Conservation (phyloP, 2,113 vertebrate species). For the Motacilla alba region DNA sequence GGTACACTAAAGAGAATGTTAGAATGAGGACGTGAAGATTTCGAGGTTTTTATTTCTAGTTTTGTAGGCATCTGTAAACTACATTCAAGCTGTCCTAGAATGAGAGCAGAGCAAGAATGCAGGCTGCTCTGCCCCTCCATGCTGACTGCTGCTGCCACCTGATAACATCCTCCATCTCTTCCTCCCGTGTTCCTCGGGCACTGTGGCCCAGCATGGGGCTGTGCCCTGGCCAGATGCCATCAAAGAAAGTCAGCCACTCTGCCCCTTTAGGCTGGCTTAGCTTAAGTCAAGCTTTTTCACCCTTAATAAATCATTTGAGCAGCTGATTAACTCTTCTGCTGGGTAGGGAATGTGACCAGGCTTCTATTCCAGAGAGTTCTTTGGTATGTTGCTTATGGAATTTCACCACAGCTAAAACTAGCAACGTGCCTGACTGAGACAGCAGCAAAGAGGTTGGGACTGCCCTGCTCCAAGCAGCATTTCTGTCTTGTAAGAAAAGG, state of each 20-base stretch:
- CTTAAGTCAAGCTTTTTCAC: background rate
- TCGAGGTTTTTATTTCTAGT: slow-evolving; percentile 38
- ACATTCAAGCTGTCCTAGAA: slow-evolving; percentile 7
- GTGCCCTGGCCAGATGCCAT: background rate
- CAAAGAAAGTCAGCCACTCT: background rate
- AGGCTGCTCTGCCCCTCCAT: background rate
- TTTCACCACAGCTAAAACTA: slow-evolving; percentile 22
- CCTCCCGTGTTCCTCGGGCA: background rate
- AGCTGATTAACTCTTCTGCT: background rate
- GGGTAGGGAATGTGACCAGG: background rate
- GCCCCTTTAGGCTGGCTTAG: background rate
- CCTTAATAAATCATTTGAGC: background rate
- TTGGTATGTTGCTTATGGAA: slow-evolving; percentile 31
- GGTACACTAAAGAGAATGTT: background rate
- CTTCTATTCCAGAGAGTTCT: slow-evolving; percentile 16
- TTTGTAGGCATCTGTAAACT: slow-evolving; percentile 24
- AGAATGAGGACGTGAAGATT: slow-evolving; percentile 29
- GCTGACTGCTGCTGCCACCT: background rate
- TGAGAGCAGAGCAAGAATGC: background rate
- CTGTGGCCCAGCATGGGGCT: background rate
- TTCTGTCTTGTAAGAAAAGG: background rate
- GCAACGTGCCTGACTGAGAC: rapidly evolving
- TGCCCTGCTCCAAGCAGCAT: background rate
- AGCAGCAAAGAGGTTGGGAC: background rate
- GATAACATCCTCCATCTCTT: background rate